A percentile compares a stretch with the other conserved stretches of the same genome.
These are phyloP conservation scores for Ips nitidus DNA, from an alignment of 1,140 invertebrate genomes.

Conservation along the genomic window DNA sequence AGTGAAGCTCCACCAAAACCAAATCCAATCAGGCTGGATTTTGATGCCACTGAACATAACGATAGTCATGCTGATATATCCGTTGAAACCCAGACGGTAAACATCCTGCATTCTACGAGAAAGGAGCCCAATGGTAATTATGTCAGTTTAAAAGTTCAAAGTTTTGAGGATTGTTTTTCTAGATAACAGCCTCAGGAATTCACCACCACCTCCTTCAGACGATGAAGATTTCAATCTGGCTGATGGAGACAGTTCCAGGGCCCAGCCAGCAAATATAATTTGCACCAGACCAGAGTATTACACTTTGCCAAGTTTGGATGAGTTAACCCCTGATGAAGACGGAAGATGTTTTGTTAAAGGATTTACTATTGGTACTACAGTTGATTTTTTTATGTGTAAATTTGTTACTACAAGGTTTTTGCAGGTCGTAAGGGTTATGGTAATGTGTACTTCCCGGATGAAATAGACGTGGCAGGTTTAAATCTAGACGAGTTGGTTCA, in stretches of 20 bases:
- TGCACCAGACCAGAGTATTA: slow-evolving; percentile 71
- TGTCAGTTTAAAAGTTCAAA: slow-evolving; percentile 3
- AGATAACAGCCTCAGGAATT: slow-evolving; percentile 8
- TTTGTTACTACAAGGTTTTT: slow-evolving; percentile 50
- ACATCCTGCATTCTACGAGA: slow-evolving; percentile 19
- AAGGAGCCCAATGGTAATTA: slow-evolving; percentile 7
- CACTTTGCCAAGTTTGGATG: slow-evolving; percentile 78
- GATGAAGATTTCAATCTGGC: slow-evolving; percentile 16
- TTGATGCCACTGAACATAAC: slow-evolving; percentile 26
- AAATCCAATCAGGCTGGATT: slow-evolving; percentile 25
- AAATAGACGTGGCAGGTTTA: slow-evolving; percentile 84
- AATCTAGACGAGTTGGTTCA: slow-evolving; percentile 86
- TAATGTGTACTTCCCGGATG: slow-evolving; percentile 85
- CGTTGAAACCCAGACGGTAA: slow-evolving; percentile 29
- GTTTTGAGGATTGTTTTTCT: neutral
- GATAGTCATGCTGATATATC: slow-evolving; percentile 25
- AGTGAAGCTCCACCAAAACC: neutral
- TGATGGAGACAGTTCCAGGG: slow-evolving; percentile 5
- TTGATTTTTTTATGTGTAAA: neutral
- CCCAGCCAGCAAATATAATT: slow-evolving; percentile 40
- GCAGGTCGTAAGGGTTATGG: slow-evolving; percentile 85
- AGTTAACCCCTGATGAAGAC: slow-evolving; percentile 70
- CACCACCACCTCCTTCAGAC: slow-evolving; percentile 24
- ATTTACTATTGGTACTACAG: slow-evolving; percentile 61
- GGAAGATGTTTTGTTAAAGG: slow-evolving; percentile 84